Evolutionary conservation across 2,113 vertebrate genomes (phyloP), one percentile per base, ranked within the genome.

Genomic region (Porphyrio hochstetteri): DNA sequence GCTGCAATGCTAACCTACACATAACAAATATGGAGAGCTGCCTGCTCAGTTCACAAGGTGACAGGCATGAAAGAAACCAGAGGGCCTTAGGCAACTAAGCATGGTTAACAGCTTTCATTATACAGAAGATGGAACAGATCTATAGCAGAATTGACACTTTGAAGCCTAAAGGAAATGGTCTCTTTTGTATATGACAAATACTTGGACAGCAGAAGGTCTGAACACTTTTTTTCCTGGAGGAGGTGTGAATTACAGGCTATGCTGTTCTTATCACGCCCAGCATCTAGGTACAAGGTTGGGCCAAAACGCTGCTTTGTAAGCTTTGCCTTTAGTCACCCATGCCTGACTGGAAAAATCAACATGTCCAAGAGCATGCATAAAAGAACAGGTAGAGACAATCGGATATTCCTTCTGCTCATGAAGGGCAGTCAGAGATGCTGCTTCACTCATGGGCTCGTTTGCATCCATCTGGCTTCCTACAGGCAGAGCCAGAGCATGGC

Each of bases 21-120:
- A 33, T 63, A n/a, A 4, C 0, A 2, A 1, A 2, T 5, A 28
- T n/a, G 2, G 7, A 60, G 42, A 68, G 42, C 4, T 14, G 4
- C 53, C 60, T 10, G 13, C 27, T 55, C 35, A 13, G 11, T 8
- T 75, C 55, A 11, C 4, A 4, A 2, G 1, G 33, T 9, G 38
- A n/a, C 35, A 31, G 42, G 10, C 52, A 40, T 1, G 5, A 42
- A 52, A 59, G 11, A 52, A 44, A 4, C 10, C 46, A 29, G 25
- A 71, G 10, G 14, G 8, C 16, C 35, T 35, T 2, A 48, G 36
- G 15, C 1, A 1, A 29, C 36, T 5, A 16, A 56, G 42, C 2
- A 2, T 3, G 2, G 19, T 46, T 42, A 44, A 44, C 8, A 21
- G 11, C 23, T 57, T 77, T 50, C 9, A 21, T 33, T 52, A 24